These are phyloP conservation scores for Elmis aenea DNA, from an alignment of 2,888 invertebrate genomes.

Conservation along the genomic window DNA sequence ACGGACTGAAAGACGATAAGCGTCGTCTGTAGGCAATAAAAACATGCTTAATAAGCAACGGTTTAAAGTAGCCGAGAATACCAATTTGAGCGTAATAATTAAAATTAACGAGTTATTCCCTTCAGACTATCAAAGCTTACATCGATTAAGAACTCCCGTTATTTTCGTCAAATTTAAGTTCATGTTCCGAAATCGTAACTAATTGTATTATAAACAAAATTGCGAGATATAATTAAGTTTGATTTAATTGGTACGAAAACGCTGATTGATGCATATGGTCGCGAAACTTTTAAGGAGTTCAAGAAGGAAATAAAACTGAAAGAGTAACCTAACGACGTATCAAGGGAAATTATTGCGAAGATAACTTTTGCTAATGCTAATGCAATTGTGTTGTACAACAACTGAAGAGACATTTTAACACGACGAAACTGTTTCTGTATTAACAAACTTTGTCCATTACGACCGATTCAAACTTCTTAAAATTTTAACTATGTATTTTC, in stretches of 20 bases:
- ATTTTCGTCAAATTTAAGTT: constrained; percentile 10
- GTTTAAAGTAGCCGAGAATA: constrained; percentile 10
- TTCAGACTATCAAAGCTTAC: constrained; percentile 7
- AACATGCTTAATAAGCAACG: too few relatives aligned
- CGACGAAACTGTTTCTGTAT: constrained; percentile 5
- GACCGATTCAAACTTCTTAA: constrained; percentile 7
- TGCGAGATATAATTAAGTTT: too few relatives aligned
- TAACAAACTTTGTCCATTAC: constrained; percentile 8
- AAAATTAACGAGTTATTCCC: constrained; percentile 13
- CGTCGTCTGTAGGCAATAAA: too few relatives aligned
- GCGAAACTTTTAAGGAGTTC: too few relatives aligned
- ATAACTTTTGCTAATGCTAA: constrained; percentile 24
- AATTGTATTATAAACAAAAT: too few relatives aligned
- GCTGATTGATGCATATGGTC: too few relatives aligned
- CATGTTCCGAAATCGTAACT: too few relatives aligned
- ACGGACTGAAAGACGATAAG: too few relatives aligned
- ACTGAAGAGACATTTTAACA: constrained; percentile 9
- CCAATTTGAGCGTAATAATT: constrained; percentile 13
- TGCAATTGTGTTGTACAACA: constrained; percentile 20
- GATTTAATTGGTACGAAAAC: too few relatives aligned
- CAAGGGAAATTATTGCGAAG: constrained; percentile 21
- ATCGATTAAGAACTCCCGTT: constrained; percentile 11
- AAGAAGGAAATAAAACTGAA: too few relatives aligned
- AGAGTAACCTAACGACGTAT: constrained; percentile 14
- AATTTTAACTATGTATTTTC: too few relatives aligned